phyloP scores from a whole-genome alignment of 2,888 invertebrate genomes.

The Leptinotarsa peninsularis region DNA sequence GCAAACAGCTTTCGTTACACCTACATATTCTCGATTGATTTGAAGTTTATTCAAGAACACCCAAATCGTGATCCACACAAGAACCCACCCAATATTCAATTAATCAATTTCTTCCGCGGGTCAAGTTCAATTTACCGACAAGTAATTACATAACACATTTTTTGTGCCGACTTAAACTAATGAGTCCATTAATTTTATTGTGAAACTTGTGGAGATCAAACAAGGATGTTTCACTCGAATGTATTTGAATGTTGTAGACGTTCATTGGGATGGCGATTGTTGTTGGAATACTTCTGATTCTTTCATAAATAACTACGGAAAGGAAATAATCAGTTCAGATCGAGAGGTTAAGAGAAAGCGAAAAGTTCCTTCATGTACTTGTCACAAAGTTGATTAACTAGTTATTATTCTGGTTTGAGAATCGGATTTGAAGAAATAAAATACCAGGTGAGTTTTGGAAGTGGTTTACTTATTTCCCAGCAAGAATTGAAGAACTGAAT shows the following conservation, averaged over 20 bases:
- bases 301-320: neutral
- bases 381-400: no score
- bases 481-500: no score
- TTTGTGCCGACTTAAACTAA: slow-evolving; percentile 5
- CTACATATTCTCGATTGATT: neutral
- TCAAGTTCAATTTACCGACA: slow-evolving; percentile 2
- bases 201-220: slow-evolving; percentile 1
- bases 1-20: neutral
- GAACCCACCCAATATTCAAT: slow-evolving; percentile 6
- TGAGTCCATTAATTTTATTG: slow-evolving; percentile 14
- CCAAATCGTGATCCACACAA: slow-evolving; percentile 5
- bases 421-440: no score
- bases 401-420: no score
- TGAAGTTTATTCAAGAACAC: neutral
- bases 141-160: slow-evolving; percentile 7
- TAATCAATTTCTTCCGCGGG: neutral
- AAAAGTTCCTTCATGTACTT: no score
- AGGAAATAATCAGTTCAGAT: neutral
- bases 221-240: slow-evolving; percentile 1
- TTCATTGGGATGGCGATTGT: neutral
- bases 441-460: no score
- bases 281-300: slow-evolving; percentile 1
- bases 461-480: no score
- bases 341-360: no score
- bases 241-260: neutral